Base-by-base conservation (phyloP, 2,888 invertebrate species). In the Argyresthia albistria region DNA sequence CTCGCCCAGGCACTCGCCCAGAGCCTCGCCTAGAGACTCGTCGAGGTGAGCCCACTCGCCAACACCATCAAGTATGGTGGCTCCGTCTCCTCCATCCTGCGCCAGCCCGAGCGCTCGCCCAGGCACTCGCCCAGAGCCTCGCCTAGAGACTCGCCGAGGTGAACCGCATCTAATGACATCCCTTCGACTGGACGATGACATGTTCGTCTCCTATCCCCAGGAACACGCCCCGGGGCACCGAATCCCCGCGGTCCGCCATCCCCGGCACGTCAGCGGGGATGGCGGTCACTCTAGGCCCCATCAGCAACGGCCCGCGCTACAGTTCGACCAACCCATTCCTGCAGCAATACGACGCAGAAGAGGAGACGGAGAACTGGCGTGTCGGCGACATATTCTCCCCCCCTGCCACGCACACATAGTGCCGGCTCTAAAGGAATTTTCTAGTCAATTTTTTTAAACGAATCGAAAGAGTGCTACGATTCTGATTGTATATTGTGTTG, bases 51-150 rank as follows among this genome's bases (percentile, higher is more conserved):
- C 73, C 93, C 93, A 67, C 94, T 93, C 64, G 93, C 93, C 64
- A 94, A 93, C 68, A 92, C 92, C 59, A 91, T 92, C 75, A 93
- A 92, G 72, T 91, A 92, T 76, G 83, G 81, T 58, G 83, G 87
- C 60, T 88, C 88, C 53, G 83, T 86, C 55, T 82, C 81, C 51
- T 88, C 87, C 25, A 82, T 86, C 53, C 65, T 81, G 62, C 73
- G 82, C 12, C 80, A 84, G 65, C 88, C 25, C 25, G 25, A 25
- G 25, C 25, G 25, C 25, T 25, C 25, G 3, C 25, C 25, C 2
- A 25, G 25, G 53, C 56, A 59, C 46, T 65, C 62, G 35, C 56
- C 59, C 11, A 50, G 58, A 60, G 65, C 65, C 43, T 72, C 71
- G 0, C 82, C 84, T 11, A 68, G 88, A 50, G 73, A 77, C 48